These are phyloP conservation scores for Criorhina ranunculi DNA, from an alignment of 2,888 invertebrate genomes.

Conservation along the genomic window DNA sequence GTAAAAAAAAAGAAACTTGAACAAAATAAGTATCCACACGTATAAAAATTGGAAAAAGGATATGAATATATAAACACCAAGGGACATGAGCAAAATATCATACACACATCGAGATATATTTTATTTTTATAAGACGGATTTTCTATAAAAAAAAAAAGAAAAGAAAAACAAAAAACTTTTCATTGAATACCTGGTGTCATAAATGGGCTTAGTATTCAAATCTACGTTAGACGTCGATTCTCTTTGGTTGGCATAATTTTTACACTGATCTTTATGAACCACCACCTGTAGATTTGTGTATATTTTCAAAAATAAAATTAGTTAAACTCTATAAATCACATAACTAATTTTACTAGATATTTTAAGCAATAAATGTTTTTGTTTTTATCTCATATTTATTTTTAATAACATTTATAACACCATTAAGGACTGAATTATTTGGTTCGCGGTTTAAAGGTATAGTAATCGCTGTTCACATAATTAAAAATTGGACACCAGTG, in stretches of 20 bases:
- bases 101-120: constrained; percentile 60
- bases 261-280: constrained; percentile 82
- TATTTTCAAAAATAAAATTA: constrained; percentile 49
- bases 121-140: neutral
- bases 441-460: constrained; percentile 10
- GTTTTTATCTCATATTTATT: constrained; percentile 11
- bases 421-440: constrained; percentile 65
- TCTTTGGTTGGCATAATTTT: constrained; percentile 78
- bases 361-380: constrained; percentile 33
- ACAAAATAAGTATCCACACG: constrained; percentile 31
- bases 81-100: constrained; percentile 52
- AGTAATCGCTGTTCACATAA: neutral
- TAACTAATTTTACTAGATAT: constrained; percentile 32
- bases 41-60: constrained; percentile 17
- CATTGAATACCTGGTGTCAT: constrained; percentile 80
- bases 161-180: constrained; percentile 47
- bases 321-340: constrained; percentile 32
- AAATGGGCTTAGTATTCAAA: constrained; percentile 79
- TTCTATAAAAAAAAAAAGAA: constrained; percentile 28
- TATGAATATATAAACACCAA: constrained; percentile 43
- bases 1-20: constrained; percentile 2
- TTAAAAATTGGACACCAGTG: neutral
- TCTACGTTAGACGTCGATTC: constrained; percentile 79
- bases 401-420: constrained; percentile 71
- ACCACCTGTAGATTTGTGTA: constrained; percentile 81